Conservation (phyloP, 1,140 invertebrate genomes). For the Drosophila busckii region DNA sequence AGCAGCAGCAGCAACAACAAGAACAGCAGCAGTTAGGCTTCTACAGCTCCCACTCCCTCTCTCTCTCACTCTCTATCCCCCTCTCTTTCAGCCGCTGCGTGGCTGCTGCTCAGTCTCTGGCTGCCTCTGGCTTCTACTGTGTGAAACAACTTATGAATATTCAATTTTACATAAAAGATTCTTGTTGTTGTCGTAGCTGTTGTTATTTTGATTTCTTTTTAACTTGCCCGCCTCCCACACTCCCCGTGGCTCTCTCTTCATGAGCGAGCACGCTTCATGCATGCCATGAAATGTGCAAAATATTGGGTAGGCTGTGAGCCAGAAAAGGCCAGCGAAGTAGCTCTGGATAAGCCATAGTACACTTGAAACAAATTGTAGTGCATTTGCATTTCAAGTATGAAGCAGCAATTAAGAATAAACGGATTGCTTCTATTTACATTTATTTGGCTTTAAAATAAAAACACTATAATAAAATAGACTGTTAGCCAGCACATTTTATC, state of each 20-base stretch:
- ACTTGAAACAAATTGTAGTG: constrained; percentile 5
- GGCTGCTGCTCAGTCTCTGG: background rate
- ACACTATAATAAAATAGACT: no score
- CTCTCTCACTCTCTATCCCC: background rate
- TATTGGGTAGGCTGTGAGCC: constrained; percentile 36
- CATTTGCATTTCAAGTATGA: no score
- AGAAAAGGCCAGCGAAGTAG: background rate
- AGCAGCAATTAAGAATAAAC: no score
- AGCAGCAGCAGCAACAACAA: constrained; percentile 8
- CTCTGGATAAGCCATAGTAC: background rate
- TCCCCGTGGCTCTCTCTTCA: constrained; percentile 15
- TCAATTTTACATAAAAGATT: constrained; percentile 77
- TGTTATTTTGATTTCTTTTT: constrained; percentile 66
- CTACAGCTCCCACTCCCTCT: constrained; percentile 15
- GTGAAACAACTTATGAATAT: constrained; percentile 71
- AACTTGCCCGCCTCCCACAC: constrained; percentile 13
- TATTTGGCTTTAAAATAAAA: no score
- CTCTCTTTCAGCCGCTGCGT: background rate
- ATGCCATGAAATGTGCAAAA: constrained; percentile 56
- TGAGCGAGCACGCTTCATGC: constrained; percentile 44
- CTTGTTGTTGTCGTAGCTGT: constrained; percentile 52
- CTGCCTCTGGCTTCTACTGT: constrained; percentile 15
- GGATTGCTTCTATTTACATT: no score
- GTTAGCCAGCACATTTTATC: no score
- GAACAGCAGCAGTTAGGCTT: constrained; percentile 41